Conservation (phyloP, 1,140 invertebrate genomes). For the Drosophila grimshawi region DNA sequence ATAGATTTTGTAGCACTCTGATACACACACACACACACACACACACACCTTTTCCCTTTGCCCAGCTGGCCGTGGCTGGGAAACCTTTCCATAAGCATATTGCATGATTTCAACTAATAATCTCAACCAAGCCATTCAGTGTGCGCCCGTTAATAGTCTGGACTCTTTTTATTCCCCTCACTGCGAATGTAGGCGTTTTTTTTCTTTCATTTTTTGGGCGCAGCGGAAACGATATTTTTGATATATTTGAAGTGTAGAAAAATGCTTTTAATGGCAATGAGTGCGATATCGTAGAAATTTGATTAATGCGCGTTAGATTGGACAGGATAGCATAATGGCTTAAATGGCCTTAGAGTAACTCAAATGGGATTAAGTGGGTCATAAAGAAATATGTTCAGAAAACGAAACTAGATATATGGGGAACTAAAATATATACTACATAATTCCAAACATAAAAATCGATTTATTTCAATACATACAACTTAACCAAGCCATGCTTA, state of each 20-base stretch:
- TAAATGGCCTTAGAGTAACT: neutral
- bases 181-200: conserved; percentile 13
- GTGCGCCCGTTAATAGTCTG: conserved; percentile 54
- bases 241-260: conserved; percentile 22
- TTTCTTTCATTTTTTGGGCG: conserved; percentile 7
- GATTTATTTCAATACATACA: no score
- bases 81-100: conserved; percentile 44
- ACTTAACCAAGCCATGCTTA: neutral
- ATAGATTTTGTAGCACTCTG: conserved; percentile 57
- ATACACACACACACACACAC: conserved; percentile 25
- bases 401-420: no score
- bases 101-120: conserved; percentile 75
- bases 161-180: conserved; percentile 36
- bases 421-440: no score
- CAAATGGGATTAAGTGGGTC: neutral
- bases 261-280: conserved; percentile 38
- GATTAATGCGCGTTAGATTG: conserved; percentile 46
- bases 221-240: conserved; percentile 31
- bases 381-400: no score
- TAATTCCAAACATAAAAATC: no score
- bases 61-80: conserved; percentile 18
- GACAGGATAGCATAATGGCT: conserved; percentile 20
- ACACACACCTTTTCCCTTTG: conserved; percentile 39
- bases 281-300: conserved; percentile 29
- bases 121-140: conserved; percentile 51